Evolutionary conservation across 2,113 vertebrate genomes (phyloP), one percentile per base, ranked within the genome.

Genomic region (Coregonus clupeaformis): DNA sequence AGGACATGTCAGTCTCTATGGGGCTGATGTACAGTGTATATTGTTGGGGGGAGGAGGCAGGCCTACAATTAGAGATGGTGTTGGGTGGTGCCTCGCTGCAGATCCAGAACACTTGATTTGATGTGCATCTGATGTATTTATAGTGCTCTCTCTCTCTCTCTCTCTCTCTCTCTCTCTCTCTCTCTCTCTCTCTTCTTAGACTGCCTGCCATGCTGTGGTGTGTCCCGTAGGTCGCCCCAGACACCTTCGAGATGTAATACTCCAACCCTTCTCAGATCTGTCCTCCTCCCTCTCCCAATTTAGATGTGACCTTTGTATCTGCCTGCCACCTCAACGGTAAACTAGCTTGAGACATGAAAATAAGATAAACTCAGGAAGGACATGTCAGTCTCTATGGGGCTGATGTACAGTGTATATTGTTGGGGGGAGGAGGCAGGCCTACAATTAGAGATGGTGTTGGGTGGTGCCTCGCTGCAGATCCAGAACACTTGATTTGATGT

Each of bases 161-260:
- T 5, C 29, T 24, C 24, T 13, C 62, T 5, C 65, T n/a, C 52
- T 65, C 42, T 22, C 69, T 47, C 16, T 5, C 24, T 22, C 52
- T 29, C 32, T 49, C 25, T 64, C 27, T 22, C 20, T n/a, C 45
- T 24, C 68, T 59, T 76, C 59, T 55, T 24, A 32, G 62, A 71
- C 42, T 42, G 22, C 60, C 62, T 59, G 45, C 6, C 45, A 6
- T 47, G 45, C 45, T 13, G 6, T 13, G 1, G 45, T 13, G 3
- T 9, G 13, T 1, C 45, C 52, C 12, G 75, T 57, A 71, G 71
- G 77, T 60, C 62, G 14, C 67, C 66, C 69, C 77, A 86, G 86
- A 89, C 82, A 86, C 81, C 85, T 88, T 84, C 72, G 82, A 83
- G 87, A 88, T 83, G 75, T 64, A 83, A 89, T 87, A 82, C 82